These are phyloP conservation scores for Sphaeridia pumilis DNA, from an alignment of 2,888 invertebrate species.

Conservation along the genomic window DNA sequence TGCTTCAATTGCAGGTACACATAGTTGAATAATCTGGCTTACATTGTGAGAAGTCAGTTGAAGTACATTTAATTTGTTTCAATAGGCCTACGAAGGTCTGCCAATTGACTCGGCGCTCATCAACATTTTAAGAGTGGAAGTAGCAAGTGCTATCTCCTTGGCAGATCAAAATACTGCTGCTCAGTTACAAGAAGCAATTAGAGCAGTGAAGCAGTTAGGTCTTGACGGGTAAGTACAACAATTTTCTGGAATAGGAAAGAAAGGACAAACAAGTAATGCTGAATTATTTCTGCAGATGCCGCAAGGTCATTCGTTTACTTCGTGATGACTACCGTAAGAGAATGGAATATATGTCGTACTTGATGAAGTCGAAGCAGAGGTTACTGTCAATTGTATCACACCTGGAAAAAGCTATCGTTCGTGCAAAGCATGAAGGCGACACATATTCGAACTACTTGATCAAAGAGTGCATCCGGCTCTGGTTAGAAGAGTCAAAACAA, in stretches of 20 bases:
- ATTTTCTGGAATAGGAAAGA: not conserved
- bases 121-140: conserved; percentile 57
- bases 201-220: conserved; percentile 63
- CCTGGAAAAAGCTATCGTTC: conserved; percentile 44
- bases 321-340: conserved; percentile 63
- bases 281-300: conserved; percentile 45
- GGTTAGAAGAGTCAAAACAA: conserved; percentile 56
- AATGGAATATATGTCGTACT: conserved; percentile 68
- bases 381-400: conserved; percentile 47
- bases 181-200: conserved; percentile 68
- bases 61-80: not conserved
- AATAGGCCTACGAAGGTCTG: conserved; percentile 5
- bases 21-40: too few relatives aligned
- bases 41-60: too few relatives aligned
- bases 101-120: conserved; percentile 41
- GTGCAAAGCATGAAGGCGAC: conserved; percentile 56
- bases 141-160: conserved; percentile 70
- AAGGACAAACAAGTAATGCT: not conserved
- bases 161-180: conserved; percentile 65
- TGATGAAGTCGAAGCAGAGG: conserved; percentile 66
- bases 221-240: conserved; percentile 43
- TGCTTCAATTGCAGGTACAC: conserved; percentile 35
- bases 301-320: conserved; percentile 59
- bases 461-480: conserved; percentile 62
- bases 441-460: conserved; percentile 63